phyloP scores from a whole-genome alignment of 2,797 vertebrate genomes.

The Pseudomugil gertrudae region DNA sequence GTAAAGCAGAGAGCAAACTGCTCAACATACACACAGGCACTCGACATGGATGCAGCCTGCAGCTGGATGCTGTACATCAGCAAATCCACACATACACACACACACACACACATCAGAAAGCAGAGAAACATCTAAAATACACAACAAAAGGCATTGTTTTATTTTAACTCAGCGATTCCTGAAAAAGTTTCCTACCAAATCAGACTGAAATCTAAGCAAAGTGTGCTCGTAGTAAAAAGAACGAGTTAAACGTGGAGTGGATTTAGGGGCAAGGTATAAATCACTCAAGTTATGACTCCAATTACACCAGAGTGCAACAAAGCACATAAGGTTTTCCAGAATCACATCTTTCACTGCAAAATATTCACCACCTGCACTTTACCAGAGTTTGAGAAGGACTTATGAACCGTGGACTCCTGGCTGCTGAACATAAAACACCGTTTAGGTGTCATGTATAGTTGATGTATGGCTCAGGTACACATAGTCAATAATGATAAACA shows the following conservation, averaged over 20 bases:
- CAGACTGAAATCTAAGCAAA: constrained; percentile 22
- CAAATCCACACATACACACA: constrained; percentile 31
- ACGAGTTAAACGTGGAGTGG: constrained; percentile 44
- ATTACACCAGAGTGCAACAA: neutral
- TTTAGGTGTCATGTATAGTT: neutral
- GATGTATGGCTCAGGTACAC: constrained; percentile 7
- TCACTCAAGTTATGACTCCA: too few species aligned
- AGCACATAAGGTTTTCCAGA: neutral
- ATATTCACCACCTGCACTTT: too few species aligned
- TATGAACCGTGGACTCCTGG: neutral
- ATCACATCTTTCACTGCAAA: neutral
- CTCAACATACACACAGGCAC: constrained; percentile 43
- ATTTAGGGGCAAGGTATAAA: constrained; percentile 5
- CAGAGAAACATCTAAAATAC: constrained; percentile 62
- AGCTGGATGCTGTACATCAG: constrained; percentile 40
- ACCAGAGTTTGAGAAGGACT: neutral
- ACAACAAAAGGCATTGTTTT: constrained; percentile 64
- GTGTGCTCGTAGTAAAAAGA: constrained; percentile 1
- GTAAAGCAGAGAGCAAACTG: constrained; percentile 64
- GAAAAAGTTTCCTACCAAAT: constrained; percentile 27
- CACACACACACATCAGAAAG: constrained; percentile 26
- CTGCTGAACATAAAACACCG: constrained; percentile 3
- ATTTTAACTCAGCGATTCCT: constrained; percentile 26
- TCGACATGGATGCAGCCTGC: constrained; percentile 50
- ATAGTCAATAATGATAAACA: constrained; percentile 14